Evolutionary conservation across 2,888 invertebrate genomes (phyloP).

Genomic region (Chrysodeixis includens): DNA sequence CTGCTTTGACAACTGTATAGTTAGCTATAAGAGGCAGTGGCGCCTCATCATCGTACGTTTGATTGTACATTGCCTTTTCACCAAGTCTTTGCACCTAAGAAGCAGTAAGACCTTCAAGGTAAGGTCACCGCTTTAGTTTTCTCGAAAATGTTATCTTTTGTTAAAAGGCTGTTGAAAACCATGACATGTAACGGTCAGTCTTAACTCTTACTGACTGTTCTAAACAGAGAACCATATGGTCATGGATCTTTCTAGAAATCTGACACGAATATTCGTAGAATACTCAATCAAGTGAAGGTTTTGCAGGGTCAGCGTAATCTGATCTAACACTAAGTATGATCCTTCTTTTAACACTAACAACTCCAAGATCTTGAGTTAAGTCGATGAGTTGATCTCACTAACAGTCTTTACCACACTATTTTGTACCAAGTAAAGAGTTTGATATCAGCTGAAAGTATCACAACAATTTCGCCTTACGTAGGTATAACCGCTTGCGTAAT

Average conservation of each 20-base stretch:
- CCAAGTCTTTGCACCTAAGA: constrained; percentile 6
- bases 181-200: background rate
- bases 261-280: background rate
- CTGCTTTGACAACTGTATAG: constrained; percentile 80
- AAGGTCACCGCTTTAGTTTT: background rate
- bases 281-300: background rate
- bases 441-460: background rate
- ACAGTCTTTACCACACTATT: background rate
- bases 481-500: background rate
- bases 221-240: background rate
- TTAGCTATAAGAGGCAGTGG: constrained; percentile 82
- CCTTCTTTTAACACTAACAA: background rate
- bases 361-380: background rate
- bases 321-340: background rate
- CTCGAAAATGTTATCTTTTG: background rate
- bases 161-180: background rate
- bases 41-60: constrained; percentile 78
- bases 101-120: background rate
- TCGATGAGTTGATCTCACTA: background rate
- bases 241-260: background rate
- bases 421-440: background rate
- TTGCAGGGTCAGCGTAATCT: background rate
- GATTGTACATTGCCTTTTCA: constrained; percentile 73
- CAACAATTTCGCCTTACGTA: background rate
- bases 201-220: background rate